phyloP scores from a whole-genome alignment of 2,797 vertebrate genomes.

The Esox lucius region DNA sequence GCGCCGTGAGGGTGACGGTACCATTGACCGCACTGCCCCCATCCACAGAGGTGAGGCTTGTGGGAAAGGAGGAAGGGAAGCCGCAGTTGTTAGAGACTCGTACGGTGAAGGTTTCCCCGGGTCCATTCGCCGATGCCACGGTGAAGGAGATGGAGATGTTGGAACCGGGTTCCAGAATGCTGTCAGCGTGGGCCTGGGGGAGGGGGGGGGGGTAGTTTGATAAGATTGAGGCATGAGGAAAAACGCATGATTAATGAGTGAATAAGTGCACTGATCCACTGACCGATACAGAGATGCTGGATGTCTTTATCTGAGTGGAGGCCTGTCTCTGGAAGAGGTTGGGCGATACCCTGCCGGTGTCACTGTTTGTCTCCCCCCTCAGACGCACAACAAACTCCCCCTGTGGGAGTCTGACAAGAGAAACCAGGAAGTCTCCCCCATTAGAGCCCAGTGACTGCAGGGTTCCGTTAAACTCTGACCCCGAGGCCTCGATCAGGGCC shows the following conservation, averaged over 20 bases:
- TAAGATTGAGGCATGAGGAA: background rate
- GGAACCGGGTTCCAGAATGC: slow-evolving; percentile 19
- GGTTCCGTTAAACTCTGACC: slow-evolving; percentile 19
- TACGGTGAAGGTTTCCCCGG: slow-evolving; percentile 14
- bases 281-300: slow-evolving; percentile 22
- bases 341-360: background rate
- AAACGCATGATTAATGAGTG: too few species aligned
- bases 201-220: background rate
- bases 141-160: slow-evolving; percentile 21
- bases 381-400: slow-evolving; percentile 21
- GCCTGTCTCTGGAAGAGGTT: slow-evolving; percentile 31
- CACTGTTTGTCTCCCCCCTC: slow-evolving; percentile 9
- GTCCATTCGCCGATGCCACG: slow-evolving; percentile 13
- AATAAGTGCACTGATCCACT: background rate
- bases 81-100: slow-evolving; percentile 12
- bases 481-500: slow-evolving; percentile 23
- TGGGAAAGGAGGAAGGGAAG: slow-evolving; percentile 8
- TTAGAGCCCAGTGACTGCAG: background rate
- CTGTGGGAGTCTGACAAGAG: slow-evolving; percentile 13
- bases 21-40: background rate
- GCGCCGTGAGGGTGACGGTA: slow-evolving; percentile 2
- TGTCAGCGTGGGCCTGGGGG: slow-evolving; percentile 12
- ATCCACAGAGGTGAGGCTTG: background rate
- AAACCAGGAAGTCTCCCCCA: slow-evolving; percentile 30
- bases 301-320: slow-evolving; percentile 20